phyloP scores from a whole-genome alignment of 2,797 vertebrate genomes.

The Gallinago stenura region DNA sequence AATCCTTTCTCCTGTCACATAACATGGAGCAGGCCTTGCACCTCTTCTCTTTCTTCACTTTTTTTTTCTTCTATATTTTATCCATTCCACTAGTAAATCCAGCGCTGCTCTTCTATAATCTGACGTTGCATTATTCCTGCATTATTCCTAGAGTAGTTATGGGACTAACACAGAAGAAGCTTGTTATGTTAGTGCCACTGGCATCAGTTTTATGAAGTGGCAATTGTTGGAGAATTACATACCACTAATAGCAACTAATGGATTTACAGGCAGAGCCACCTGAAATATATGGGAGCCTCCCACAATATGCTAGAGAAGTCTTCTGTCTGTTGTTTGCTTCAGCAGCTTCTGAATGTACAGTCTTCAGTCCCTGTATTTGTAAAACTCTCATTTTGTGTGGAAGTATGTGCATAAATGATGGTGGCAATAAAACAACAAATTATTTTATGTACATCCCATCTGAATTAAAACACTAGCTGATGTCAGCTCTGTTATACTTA shows the following conservation, averaged over 20 bases:
- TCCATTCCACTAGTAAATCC: not conserved
- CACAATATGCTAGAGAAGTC: not conserved
- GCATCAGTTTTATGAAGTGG: not conserved
- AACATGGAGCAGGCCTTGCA: fast-evolving
- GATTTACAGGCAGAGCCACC: not conserved
- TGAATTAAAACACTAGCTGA: not conserved
- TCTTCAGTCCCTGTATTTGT: not conserved
- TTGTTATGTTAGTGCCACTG: not conserved
- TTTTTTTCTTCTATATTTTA: not conserved
- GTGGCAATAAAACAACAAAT: not conserved
- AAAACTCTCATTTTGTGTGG: not conserved
- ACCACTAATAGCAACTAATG: not conserved
- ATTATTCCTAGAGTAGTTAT: not conserved
- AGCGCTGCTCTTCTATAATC: not conserved
- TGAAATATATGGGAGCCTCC: not conserved
- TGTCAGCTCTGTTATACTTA: not conserved
- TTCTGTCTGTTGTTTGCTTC: not conserved
- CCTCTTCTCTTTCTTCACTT: not conserved
- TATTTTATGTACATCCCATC: not conserved
- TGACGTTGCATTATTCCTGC: not conserved
- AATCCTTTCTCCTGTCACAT: not conserved
- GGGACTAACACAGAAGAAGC: not conserved
- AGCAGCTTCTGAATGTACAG: not conserved
- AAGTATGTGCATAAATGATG: not conserved
- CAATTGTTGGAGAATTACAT: not conserved